phyloP scores from a whole-genome alignment of 2,888 invertebrate species.

The Hemaris fuciformis region DNA sequence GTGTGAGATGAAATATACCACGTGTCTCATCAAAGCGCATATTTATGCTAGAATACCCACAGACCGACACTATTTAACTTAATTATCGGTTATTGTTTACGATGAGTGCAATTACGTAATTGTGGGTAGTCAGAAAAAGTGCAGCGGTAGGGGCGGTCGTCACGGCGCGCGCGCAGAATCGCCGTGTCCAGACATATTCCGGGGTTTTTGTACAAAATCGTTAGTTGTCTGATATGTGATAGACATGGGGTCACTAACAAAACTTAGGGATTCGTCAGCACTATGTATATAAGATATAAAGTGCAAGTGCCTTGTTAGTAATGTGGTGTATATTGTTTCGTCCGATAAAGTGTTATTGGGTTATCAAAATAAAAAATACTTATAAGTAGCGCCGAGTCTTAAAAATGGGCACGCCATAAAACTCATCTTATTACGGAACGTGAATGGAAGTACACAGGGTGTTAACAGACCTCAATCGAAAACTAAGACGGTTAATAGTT shows the following conservation, averaged over 20 bases:
- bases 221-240: background rate
- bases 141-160: constrained; percentile 14
- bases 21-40: background rate
- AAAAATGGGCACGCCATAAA: too few species aligned
- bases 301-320: too few species aligned
- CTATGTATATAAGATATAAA: too few species aligned
- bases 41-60: background rate
- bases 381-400: too few species aligned
- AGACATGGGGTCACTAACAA: background rate
- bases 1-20: background rate
- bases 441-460: too few species aligned
- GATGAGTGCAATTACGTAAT: constrained; percentile 5
- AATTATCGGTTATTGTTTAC: constrained; percentile 6
- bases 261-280: too few species aligned
- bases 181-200: constrained; percentile 22
- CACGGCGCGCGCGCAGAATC: constrained; percentile 29
- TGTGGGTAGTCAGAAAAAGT: constrained; percentile 6
- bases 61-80: constrained; percentile 1
- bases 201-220: background rate
- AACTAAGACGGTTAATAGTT: too few species aligned
- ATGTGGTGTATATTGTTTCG: too few species aligned
- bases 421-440: too few species aligned
- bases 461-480: too few species aligned
- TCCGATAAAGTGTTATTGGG: too few species aligned
- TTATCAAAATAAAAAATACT: too few species aligned